Conservation (phyloP, 1,140 invertebrate genomes). For the Drosophila navojoa region DNA sequence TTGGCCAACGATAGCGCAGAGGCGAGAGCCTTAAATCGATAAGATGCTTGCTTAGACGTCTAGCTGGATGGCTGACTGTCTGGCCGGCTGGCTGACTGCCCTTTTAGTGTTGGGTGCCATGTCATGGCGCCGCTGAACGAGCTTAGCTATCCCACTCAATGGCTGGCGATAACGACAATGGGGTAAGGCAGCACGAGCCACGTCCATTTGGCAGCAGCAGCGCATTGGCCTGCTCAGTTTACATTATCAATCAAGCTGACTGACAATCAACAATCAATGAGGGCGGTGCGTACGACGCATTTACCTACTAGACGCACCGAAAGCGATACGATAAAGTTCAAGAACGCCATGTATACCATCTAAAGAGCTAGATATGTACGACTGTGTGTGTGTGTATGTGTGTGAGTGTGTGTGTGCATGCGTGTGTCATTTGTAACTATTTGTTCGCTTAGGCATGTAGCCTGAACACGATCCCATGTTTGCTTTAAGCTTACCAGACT, state of each 20-base stretch:
- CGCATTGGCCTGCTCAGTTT: slow-evolving; percentile 58
- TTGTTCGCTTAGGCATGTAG: slow-evolving; percentile 42
- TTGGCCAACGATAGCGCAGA: slow-evolving; percentile 55
- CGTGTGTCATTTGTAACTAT: slow-evolving; percentile 46
- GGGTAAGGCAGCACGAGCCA: not conserved
- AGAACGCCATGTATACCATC: slow-evolving; percentile 27
- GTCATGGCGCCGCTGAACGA: slow-evolving; percentile 29
- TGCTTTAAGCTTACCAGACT: slow-evolving; percentile 34
- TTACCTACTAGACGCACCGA: slow-evolving; percentile 56
- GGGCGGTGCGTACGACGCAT: slow-evolving; percentile 30
- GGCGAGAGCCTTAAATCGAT: slow-evolving; percentile 66
- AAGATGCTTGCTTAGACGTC: slow-evolving; percentile 37
- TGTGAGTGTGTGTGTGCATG: not conserved
- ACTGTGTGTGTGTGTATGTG: not conserved
- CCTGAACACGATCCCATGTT: slow-evolving; percentile 73
- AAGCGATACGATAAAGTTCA: slow-evolving; percentile 52
- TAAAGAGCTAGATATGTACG: not conserved
- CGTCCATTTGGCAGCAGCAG: slow-evolving; percentile 24
- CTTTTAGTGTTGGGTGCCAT: slow-evolving; percentile 25
- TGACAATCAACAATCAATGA: slow-evolving; percentile 61
- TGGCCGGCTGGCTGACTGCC: not conserved
- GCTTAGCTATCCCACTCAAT: slow-evolving; percentile 55
- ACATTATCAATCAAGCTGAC: slow-evolving; percentile 79
- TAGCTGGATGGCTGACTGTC: slow-evolving; percentile 13
- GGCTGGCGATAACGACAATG: slow-evolving; percentile 59